Percentiles rank a stretch among this genome's conserved stretches.
phyloP scores from a whole-genome alignment of 92 coral and sea anemone species.

The Chrysogorgia sp. region DNA sequence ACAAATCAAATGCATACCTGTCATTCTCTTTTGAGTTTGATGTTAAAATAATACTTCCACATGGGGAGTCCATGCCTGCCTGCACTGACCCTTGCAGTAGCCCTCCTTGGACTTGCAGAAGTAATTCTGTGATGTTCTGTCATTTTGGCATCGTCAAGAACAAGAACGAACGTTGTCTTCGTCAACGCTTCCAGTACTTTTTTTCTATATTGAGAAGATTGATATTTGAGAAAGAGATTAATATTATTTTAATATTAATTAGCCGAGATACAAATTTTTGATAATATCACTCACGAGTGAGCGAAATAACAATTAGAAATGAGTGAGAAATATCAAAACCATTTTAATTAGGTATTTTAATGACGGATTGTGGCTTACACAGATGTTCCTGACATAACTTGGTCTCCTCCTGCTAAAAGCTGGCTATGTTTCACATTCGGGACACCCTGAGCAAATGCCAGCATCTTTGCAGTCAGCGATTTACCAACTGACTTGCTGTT shows the following conservation, averaged over 20 bases:
- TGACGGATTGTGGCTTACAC: slow-evolving; percentile 16
- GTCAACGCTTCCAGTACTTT: not conserved
- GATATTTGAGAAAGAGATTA: not conserved
- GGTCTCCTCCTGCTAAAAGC: slow-evolving; percentile 27
- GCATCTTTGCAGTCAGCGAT: slow-evolving; percentile 15
- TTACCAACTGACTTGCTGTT: slow-evolving; percentile 14
- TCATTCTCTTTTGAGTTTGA: not conserved
- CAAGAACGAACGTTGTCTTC: not conserved
- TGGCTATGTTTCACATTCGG: slow-evolving; percentile 9
- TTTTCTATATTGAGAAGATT: no score
- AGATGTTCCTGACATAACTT: slow-evolving; percentile 30
- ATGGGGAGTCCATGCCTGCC: not conserved
- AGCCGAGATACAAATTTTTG: no score
- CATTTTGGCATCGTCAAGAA: not conserved
- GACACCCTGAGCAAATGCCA: slow-evolving; percentile 41
- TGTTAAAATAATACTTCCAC: not conserved
- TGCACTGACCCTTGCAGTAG: not conserved
- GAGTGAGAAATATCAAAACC: no score
- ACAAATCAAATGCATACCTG: no score
- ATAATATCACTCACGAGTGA: no score
- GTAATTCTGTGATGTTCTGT: not conserved
- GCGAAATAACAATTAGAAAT: no score
- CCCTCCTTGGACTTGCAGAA: not conserved
- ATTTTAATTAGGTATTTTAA: no score
- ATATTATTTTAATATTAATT: no score